Evolutionary conservation across 2,888 invertebrate species (phyloP).

Genomic region (Epinotia ramella): DNA sequence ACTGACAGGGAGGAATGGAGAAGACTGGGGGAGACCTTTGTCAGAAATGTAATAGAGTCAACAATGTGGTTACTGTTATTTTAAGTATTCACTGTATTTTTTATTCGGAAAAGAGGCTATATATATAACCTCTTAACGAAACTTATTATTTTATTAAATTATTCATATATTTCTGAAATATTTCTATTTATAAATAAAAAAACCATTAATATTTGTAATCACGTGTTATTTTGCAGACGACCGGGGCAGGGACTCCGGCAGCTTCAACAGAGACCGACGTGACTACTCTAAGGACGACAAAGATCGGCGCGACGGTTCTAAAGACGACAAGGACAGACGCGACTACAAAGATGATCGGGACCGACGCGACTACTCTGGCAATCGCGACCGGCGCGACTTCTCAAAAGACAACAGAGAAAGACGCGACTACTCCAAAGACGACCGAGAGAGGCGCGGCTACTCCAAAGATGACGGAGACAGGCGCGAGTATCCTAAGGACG

Average conservation of each 20-base stretch:
- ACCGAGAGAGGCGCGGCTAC: conserved; percentile 50
- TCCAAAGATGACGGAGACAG: conserved; percentile 52
- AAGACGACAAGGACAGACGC: conserved; percentile 54
- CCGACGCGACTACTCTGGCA: conserved; percentile 52
- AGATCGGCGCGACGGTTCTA: conserved; percentile 55
- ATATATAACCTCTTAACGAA: too few species aligned
- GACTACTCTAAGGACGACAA: conserved; percentile 54
- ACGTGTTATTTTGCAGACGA: conserved; percentile 49
- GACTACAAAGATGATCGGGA: conserved; percentile 55
- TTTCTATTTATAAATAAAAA: too few species aligned
- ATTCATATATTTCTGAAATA: too few species aligned
- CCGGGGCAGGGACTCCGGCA: conserved; percentile 73
- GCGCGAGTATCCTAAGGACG: conserved; percentile 50
- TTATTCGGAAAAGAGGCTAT: too few species aligned
- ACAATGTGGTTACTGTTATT: too few species aligned
- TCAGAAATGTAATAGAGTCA: too few species aligned
- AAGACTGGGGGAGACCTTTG: too few species aligned
- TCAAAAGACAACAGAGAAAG: conserved; percentile 54
- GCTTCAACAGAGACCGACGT: conserved; percentile 62
- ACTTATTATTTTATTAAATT: too few species aligned
- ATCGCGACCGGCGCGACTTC: conserved; percentile 52
- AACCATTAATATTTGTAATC: too few species aligned
- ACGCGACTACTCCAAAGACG: conserved; percentile 47
- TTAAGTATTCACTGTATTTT: too few species aligned
- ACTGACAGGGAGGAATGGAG: too few species aligned